Percentiles rank a stretch among this genome's conserved stretches.
phyloP scores from a whole-genome alignment of 2,113 vertebrate genomes.

The Sterna hirundo region DNA sequence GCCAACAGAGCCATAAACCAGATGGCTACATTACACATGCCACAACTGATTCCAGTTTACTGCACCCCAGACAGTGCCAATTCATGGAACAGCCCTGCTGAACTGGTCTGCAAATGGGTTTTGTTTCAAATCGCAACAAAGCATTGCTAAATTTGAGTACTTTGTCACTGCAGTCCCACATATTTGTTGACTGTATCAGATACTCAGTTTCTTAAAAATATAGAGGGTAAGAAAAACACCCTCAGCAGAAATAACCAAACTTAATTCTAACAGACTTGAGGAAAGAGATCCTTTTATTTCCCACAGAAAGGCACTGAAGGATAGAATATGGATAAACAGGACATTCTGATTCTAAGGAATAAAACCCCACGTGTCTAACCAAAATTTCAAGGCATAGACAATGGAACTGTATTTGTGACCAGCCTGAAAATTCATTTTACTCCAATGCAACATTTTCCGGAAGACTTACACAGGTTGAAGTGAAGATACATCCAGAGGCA shows the following conservation, averaged over 20 bases:
- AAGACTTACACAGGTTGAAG: background rate
- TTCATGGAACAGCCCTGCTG: background rate
- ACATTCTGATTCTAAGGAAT: background rate
- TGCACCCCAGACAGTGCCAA: background rate
- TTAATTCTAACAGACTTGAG: background rate
- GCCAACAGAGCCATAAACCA: background rate
- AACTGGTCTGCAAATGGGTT: background rate
- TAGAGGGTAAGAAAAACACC: background rate
- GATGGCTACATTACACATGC: background rate
- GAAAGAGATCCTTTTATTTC: background rate
- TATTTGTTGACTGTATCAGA: background rate
- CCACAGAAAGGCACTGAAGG: background rate
- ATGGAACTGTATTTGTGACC: background rate
- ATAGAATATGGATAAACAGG: background rate
- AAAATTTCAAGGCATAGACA: background rate
- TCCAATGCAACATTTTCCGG: background rate
- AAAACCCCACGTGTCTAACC: background rate
- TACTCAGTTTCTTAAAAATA: background rate
- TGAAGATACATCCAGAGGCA: background rate
- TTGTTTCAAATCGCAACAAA: background rate
- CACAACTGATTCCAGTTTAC: background rate
- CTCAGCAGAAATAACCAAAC: background rate
- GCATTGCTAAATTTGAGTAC: background rate
- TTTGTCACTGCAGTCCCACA: background rate
- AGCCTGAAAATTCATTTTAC: background rate